Evolutionary conservation across 2,797 vertebrate species (phyloP), one percentile per base, ranked within the genome.

Genomic region (Lutjanus argentimaculatus): DNA sequence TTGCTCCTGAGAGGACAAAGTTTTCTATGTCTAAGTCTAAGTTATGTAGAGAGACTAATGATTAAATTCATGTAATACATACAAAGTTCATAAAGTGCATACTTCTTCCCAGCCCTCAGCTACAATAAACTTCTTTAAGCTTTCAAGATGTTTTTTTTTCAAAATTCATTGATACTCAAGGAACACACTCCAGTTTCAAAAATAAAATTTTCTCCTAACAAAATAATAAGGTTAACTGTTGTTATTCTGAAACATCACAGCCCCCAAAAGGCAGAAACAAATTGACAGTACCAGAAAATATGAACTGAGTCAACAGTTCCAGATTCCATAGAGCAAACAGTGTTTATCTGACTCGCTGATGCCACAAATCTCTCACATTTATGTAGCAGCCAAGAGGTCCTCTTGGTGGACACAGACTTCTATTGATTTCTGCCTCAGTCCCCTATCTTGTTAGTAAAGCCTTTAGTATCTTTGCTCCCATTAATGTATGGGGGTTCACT

Each of bases 361-460:
- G 51, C 45, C 25, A 59, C 42, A 65, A 69, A 68, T 70, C 30
- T 43, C 62, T 22, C 46, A 15, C n/a, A 62, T 62, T 63, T 57
- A 62, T 78, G n/a, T 2, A n/a, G 25, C 12, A 1, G 45, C 40
- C 17, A 64, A 17, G 11, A 30, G n/a, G 55, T 46, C 30, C 48
- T 65, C 59, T 78, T 67, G 22, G 30, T 67, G 69, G 52, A 67
- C 59, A 58, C 67, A 57, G 48, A 42, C 30, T 61, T 58, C 1
- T 4, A 82, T 77, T 69, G 71, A 72, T 79, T 84, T 83, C 43
- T 65, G 30, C 61, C 79, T 75, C 42, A 46, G 66, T 61, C 59
- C 46, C 2, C 19, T 30, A 12, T 66, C 57, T 64, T 84, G 36
- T 88, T 80, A 71, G 49, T 67, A 51, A 80, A 75, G 17, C 42